Conservation (phyloP, 1,140 invertebrate species). For the Brevipalpus yothersi region DNA sequence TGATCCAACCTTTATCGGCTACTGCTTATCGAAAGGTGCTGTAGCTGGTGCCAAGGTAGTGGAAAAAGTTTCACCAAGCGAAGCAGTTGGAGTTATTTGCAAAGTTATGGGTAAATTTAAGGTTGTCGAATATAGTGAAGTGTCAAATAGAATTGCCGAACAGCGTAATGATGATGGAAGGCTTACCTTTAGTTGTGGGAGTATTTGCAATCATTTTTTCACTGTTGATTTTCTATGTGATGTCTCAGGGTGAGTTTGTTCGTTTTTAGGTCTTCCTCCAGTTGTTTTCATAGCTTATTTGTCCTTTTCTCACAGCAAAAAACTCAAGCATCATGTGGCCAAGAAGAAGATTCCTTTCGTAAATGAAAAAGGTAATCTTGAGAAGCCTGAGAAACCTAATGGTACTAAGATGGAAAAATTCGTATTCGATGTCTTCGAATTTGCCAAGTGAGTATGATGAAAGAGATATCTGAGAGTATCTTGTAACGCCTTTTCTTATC, state of each 20-base stretch:
- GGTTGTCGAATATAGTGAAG: conserved; percentile 93
- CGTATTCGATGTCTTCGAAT: conserved; percentile 93
- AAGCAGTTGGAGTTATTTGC: conserved; percentile 86
- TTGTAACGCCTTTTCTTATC: neutral
- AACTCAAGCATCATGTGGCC: conserved; percentile 73
- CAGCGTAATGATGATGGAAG: conserved; percentile 46
- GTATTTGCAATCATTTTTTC: conserved; percentile 97
- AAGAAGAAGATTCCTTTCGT: conserved; percentile 90
- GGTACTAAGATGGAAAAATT: conserved; percentile 99
- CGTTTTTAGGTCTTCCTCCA: neutral
- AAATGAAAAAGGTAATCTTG: conserved; percentile 34
- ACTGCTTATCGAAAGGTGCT: conserved; percentile 59
- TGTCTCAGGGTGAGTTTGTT: conserved; percentile 23
- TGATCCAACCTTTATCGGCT: conserved; percentile 89
- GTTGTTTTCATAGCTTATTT: neutral
- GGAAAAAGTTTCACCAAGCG: conserved; percentile 62
- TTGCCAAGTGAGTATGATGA: conserved; percentile 33
- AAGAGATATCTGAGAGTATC: neutral
- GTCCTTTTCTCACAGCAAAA: conserved; percentile 12
- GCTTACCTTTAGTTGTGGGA: conserved; percentile 74
- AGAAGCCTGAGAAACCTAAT: conserved; percentile 56
- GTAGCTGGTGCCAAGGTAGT: conserved; percentile 93
- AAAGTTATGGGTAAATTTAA: conserved; percentile 62
- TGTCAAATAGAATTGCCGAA: conserved; percentile 61
- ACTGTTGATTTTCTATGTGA: conserved; percentile 50